Evolutionary conservation across 2,888 invertebrate genomes (phyloP), one percentile per base, ranked within the genome.

Genomic region (Pachliopta kotzebuea): DNA sequence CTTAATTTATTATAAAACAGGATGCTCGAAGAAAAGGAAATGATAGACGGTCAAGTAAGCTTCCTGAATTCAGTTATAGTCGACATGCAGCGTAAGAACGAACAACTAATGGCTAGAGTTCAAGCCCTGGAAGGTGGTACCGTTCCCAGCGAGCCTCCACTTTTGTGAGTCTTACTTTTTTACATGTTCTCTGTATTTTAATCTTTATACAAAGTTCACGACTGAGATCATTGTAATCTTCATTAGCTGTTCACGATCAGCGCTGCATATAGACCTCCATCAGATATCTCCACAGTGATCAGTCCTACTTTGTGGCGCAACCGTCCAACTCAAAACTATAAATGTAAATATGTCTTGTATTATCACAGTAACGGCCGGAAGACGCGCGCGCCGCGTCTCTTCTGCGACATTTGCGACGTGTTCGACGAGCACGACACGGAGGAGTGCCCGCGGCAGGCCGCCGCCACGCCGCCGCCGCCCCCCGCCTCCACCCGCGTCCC

Each of bases 351-450:
- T 52, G 50, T 52, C 21, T 1, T 21, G 18, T 11, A 11, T 21
- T 52, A 2, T n/a, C 23, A 42, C 71, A 93, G 93, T 68, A 92
- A 93, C 60, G 89, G 92, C 1, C 88, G 93, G 64, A 93, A 92
- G 67, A 76, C 86, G 18, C 83, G 92, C 37, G 80, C 92, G 23
- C 97, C 97, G 53, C 95, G 99, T 26, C 88, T 96, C 78, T 99
- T 97, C 93, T 99, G 99, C 93, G 99, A 99, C 93, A 99, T 98
- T 76, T 99, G 99, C 86, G 99, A 99, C 90, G 94, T 95, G 83
- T 99, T 99, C 90, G 99, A 99, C 90, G 92, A 95, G 64, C 99
- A 99, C 83, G 98, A 99, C 85, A 99, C 99, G 0, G 99, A 99
- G 84, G 99, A 99, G 81, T 99, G 99, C 82, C 98, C 98, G 42